phyloP scores from a whole-genome alignment of 2,888 invertebrate genomes.

The Ochlodes sylvanus region DNA sequence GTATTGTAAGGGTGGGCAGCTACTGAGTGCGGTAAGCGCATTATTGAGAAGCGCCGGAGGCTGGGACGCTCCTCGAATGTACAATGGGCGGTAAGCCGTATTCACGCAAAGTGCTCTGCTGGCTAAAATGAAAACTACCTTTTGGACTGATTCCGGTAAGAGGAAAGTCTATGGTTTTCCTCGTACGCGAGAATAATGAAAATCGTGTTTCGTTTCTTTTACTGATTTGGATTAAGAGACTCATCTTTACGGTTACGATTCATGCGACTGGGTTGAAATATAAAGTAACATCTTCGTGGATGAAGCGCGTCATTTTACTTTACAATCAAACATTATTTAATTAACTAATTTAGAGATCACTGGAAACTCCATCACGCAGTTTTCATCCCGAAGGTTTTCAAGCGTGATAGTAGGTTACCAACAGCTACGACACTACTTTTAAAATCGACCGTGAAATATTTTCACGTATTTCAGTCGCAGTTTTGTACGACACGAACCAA shows the following conservation, averaged over 20 bases:
- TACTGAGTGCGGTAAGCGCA: slow-evolving; percentile 75
- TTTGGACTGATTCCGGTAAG: slow-evolving; percentile 67
- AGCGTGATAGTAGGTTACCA: too few relatives aligned
- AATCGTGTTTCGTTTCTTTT: not conserved
- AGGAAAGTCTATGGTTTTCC: slow-evolving; percentile 40
- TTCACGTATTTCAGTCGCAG: too few relatives aligned
- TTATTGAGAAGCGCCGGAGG: slow-evolving; percentile 72
- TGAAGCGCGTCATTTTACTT: too few relatives aligned
- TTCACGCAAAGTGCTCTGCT: slow-evolving; percentile 73
- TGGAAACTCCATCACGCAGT: too few relatives aligned
- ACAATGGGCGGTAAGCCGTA: slow-evolving; percentile 76
- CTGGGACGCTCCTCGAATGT: slow-evolving; percentile 72
- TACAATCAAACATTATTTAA: too few relatives aligned
- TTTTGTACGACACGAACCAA: too few relatives aligned
- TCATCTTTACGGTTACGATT: too few relatives aligned
- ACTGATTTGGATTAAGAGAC: not conserved
- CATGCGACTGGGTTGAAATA: not conserved
- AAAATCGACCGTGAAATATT: too few relatives aligned
- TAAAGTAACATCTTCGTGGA: too few relatives aligned
- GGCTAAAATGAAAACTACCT: slow-evolving; percentile 72
- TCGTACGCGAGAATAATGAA: slow-evolving; percentile 5
- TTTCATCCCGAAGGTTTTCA: too few relatives aligned
- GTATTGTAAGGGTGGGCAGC: slow-evolving; percentile 73
- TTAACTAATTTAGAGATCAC: too few relatives aligned
- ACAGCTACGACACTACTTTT: too few relatives aligned